Evolutionary conservation across 2,888 invertebrate species (phyloP).

Genomic region (Noctua fimbriata): DNA sequence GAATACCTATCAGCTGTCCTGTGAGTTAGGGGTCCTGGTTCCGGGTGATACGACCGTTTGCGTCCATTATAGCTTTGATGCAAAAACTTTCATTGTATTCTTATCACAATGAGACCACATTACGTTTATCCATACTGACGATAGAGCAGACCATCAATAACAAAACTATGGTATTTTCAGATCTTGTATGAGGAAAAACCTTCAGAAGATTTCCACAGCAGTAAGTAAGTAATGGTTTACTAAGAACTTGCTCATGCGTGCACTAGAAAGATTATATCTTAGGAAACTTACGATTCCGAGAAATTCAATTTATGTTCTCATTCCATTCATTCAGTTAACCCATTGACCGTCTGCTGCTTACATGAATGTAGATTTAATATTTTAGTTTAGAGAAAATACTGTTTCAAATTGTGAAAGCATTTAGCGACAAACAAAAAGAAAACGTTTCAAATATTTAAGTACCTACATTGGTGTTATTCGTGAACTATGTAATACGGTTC

Average conservation of each 20-base stretch:
- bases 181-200: constrained; percentile 29
- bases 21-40: not conserved
- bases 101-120: not conserved
- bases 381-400: constrained; percentile 1
- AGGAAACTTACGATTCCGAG: constrained; percentile 47
- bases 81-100: not conserved
- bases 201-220: constrained; percentile 13
- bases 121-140: not conserved
- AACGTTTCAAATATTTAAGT: not conserved
- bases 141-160: not conserved
- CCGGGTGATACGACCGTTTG: not conserved
- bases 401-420: constrained; percentile 1
- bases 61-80: not conserved
- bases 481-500: not conserved
- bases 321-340: constrained; percentile 46
- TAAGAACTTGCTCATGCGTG: constrained; percentile 30
- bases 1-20: constrained; percentile 18
- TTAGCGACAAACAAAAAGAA: not conserved
- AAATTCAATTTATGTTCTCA: constrained; percentile 41
- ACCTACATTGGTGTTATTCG: not conserved
- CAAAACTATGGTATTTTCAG: constrained; percentile 21
- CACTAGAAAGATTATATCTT: constrained; percentile 27
- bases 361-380: constrained; percentile 18
- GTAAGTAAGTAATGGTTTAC: constrained; percentile 34
- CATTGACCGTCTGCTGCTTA: constrained; percentile 42